These are phyloP conservation scores for Schlechtendalia chinensis DNA, from an alignment of 1,140 invertebrate genomes.

Conservation along the genomic window DNA sequence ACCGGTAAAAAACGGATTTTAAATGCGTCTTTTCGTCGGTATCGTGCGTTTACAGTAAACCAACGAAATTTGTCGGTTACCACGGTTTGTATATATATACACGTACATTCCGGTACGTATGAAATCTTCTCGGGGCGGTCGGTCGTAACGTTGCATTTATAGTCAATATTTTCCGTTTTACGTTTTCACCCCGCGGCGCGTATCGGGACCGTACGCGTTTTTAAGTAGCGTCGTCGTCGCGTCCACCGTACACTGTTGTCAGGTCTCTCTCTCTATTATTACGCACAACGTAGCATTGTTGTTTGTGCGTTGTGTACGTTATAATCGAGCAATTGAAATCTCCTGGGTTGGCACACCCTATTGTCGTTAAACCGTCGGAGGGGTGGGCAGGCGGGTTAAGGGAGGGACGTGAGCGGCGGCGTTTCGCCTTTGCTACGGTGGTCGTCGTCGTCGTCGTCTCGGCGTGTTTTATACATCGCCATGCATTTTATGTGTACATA, in stretches of 20 bases:
- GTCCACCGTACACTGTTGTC: slow-evolving; percentile 16
- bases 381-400: background rate
- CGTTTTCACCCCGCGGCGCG: background rate
- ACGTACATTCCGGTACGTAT: too few relatives aligned
- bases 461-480: background rate
- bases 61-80: too few relatives aligned
- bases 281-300: background rate
- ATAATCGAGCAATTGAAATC: slow-evolving; percentile 32
- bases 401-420: slow-evolving; percentile 15
- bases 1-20: slow-evolving; percentile 37
- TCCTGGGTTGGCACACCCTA: slow-evolving; percentile 33
- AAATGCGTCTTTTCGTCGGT: background rate
- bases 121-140: background rate
- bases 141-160: background rate
- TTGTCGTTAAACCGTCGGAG: slow-evolving; percentile 2
- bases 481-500: too few relatives aligned
- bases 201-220: background rate
- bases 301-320: background rate
- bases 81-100: too few relatives aligned
- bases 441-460: background rate
- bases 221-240: background rate
- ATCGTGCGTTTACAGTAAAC: background rate
- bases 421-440: background rate
- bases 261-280: slow-evolving; percentile 14
- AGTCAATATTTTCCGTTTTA: background rate